Evolutionary conservation across 2,888 invertebrate species (phyloP), one percentile per base, ranked within the genome.

Genomic region (Pseudococcus longispinus): DNA sequence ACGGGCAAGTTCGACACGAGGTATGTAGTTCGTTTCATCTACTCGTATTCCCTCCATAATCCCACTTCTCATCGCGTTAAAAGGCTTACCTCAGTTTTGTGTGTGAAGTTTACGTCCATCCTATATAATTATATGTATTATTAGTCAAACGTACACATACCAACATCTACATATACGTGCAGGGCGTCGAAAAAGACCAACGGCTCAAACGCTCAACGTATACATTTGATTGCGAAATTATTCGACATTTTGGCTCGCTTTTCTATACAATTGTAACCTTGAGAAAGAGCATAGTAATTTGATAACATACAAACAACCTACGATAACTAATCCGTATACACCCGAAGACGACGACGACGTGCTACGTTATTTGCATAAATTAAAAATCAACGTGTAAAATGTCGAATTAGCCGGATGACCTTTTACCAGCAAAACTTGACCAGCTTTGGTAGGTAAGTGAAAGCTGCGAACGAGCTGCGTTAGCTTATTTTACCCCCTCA

Each of bases 21-120:
- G 23, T 80, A 37, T 8, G 9, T 37, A 37, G 37, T 37, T 37
- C 8, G 77, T 42, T 80, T 80, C 42, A 80, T 80, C 77, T 74
- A n/a, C n/a, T n/a, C n/a, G n/a, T n/a, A 29, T 74, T 74, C 74
- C 32, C 37, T 15, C 32, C 15, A 70, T 80, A 80, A 80, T 80
- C 77, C 77, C 77, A 6, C 42, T 80, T 80, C 20, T 80, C 77
- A 80, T 80, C 77, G 77, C 77, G 37, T 80, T 80, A n/a, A 80
- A 80, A 29, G 42, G 29, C 29, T 80, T 42, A 42, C 42, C 29
- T 70, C 44, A 2, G n/a, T 15, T 46, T 13, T 2, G 51, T 51
- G 15, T n/a, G n/a, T 37, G 37, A 5, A 37, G 51, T 3, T 51
- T 51, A n/a, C 51, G n/a, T 37, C 37, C 51, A n/a, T 51, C n/a